A percentile compares a stretch with the other conserved stretches of the same genome.
Evolutionary conservation across 2,888 invertebrate species (phyloP).

Genomic region (Pyrgus malvae): DNA sequence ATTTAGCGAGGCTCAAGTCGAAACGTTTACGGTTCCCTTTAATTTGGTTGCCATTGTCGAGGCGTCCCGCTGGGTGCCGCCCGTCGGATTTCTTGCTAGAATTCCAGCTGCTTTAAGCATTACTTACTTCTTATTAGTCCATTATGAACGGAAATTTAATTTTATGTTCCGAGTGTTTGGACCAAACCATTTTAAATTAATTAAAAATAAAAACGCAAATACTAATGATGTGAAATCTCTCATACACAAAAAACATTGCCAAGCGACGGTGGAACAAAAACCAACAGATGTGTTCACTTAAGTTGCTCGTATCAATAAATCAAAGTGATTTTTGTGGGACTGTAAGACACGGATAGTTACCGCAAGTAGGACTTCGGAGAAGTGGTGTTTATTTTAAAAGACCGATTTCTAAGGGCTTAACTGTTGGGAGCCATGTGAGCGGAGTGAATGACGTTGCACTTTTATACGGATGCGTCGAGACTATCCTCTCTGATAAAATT

Average conservation of each 20-base stretch:
- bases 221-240: slow-evolving; percentile 12
- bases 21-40: slow-evolving; percentile 80
- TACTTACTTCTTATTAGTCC: slow-evolving; percentile 74
- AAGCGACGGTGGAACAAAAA: slow-evolving; percentile 35
- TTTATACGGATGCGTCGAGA: slow-evolving; percentile 49
- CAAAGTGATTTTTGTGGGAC: slow-evolving; percentile 55
- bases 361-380: slow-evolving; percentile 57
- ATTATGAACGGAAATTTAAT: slow-evolving; percentile 68
- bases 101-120: slow-evolving; percentile 77
- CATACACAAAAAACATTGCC: slow-evolving; percentile 11
- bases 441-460: slow-evolving; percentile 70
- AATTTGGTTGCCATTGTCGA: slow-evolving; percentile 80
- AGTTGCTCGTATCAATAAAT: slow-evolving; percentile 55
- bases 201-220: slow-evolving; percentile 19
- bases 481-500: slow-evolving; percentile 61
- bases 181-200: slow-evolving; percentile 19
- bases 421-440: slow-evolving; percentile 51
- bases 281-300: slow-evolving; percentile 52
- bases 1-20: slow-evolving; percentile 78
- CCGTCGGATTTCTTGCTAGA: slow-evolving; percentile 72
- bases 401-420: slow-evolving; percentile 61
- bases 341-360: slow-evolving; percentile 55
- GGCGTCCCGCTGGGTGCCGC: slow-evolving; percentile 73
- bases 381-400: slow-evolving; percentile 72
- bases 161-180: slow-evolving; percentile 40